These are phyloP conservation scores for Tryphoninae sp. DNA, from an alignment of 2,888 invertebrate species.

Conservation along the genomic window DNA sequence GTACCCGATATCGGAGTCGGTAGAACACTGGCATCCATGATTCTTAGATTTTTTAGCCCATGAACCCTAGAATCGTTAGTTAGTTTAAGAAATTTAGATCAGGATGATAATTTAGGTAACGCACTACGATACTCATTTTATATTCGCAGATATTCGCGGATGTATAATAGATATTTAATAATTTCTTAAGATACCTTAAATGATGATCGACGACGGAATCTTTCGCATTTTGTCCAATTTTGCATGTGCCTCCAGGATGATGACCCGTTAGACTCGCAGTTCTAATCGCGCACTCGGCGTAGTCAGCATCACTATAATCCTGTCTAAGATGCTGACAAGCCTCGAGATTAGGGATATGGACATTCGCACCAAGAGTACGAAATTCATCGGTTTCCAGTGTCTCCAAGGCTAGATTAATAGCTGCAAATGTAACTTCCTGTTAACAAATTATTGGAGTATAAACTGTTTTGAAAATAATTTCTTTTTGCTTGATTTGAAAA, in stretches of 20 bases:
- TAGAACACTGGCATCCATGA: constrained; percentile 91
- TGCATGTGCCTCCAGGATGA: constrained; percentile 91
- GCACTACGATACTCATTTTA: too few species aligned
- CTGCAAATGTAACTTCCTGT: constrained; percentile 74
- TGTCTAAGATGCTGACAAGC: constrained; percentile 84
- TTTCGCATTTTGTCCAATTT: constrained; percentile 84
- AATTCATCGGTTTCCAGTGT: constrained; percentile 84
- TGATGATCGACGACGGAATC: constrained; percentile 86
- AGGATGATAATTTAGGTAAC: neutral
- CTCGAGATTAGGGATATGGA: constrained; percentile 86
- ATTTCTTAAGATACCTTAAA: constrained; percentile 82
- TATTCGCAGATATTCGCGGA: too few species aligned
- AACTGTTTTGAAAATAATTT: too few species aligned
- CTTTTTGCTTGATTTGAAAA: too few species aligned
- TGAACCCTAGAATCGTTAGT: constrained; percentile 83
- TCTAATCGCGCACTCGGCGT: constrained; percentile 86
- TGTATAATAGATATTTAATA: neutral
- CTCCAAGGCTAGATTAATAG: constrained; percentile 84
- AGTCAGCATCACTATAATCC: constrained; percentile 82
- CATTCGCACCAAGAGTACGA: constrained; percentile 84
- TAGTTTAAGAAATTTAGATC: neutral
- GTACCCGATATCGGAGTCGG: constrained; percentile 90
- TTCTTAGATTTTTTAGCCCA: constrained; percentile 85
- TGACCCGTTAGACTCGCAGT: constrained; percentile 88
- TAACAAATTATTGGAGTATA: too few species aligned